Evolutionary conservation across 2,113 vertebrate genomes (phyloP), one percentile per base, ranked within the genome.

Genomic region (Harpagus bidentatus): DNA sequence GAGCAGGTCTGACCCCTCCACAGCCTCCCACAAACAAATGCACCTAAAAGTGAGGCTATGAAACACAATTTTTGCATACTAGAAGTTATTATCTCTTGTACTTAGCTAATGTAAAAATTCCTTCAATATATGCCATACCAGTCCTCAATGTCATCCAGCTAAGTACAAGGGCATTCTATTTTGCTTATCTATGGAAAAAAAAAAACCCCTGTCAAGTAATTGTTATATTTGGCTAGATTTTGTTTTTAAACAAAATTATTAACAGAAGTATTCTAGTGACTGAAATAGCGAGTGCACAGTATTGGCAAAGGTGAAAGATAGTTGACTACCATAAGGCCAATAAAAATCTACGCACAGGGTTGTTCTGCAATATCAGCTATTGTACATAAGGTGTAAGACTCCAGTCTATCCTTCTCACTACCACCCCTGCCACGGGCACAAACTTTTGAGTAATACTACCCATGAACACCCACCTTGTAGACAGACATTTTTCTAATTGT

Each of bases 381-480:
- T 36, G 43, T 2, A 55, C 12, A 32, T 5, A 55, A n/a, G 3
- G 26, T 45, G 3, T 32, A 53, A 47, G 34, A 48, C 22, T 67
- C 62, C 56, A 82, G 52, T 2, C 6, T 71, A 38, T 29, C 3
- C 0, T 47, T 65, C 69, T 76, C 42, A 38, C 23, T 40, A 28
- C n/a, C 17, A 48, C 7, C 4, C 14, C 28, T 55, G 43, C 14
- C 50, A 69, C 0, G 2, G 19, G 21, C 31, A 73, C 21, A 47
- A 47, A 36, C 11, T 85, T 96, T 61, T 73, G 32, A 71, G 20
- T 48, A 70, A 36, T 63, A 31, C 31, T 36, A 14, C 20, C 26
- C 40, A 61, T 16, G 15, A 84, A 72, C 6, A 69, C 40, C 13
- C 18, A 82, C 26, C 36, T n/a, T 66, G 13, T 3, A 77, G 77